Base-by-base conservation (phyloP, 2,888 invertebrate genomes). In the Bellardia bayeri region DNA sequence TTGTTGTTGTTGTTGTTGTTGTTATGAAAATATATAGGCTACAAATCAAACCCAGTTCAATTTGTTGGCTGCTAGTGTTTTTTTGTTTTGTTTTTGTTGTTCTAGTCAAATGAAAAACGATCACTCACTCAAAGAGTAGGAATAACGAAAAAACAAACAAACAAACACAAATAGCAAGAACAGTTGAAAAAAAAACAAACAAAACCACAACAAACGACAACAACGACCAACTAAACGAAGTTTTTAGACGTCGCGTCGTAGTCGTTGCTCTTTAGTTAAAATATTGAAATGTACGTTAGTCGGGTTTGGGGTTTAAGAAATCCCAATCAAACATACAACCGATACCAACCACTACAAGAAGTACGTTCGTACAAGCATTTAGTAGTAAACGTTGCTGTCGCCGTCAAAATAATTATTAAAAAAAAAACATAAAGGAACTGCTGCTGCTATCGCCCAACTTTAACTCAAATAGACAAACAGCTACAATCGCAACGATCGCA, bases 61-160 rank as follows among this genome's bases (percentile, higher is more conserved):
- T 82, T 74, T 82, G 74, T 82, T 66, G 58, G 13, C 30, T 30
- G 58, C 58, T 64, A 69, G 74, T 78, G 88, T 82, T 64, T 40
- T 63, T 37, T n/a, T 40, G 16, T 56, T 16, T 56, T 23, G 13
- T 30, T 13, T 61, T 37, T 33, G 14, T 72, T 82, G 68, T 82
- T 82, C 81, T 89, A 85, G 86, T 80, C 76, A 61, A 64, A 86
- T 85, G 74, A 66, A 79, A 89, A 88, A 88, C 84, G 88, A 86
- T 84, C 83, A 54, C 63, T 89, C 74, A 68, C 45, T 42, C n/a
- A 74, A 66, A 74, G 78, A 84, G 84, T 71, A 81, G 85, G 74
- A 82, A 56, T 63, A 79, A 82, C 49, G 86, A 87, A 71, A 68
- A 37, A 58, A 61, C 23, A 23, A 75, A 7, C 6, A 68, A 42